These are phyloP conservation scores for Dione vanillae DNA, from an alignment of 2,888 invertebrate genomes.

Conservation along the genomic window DNA sequence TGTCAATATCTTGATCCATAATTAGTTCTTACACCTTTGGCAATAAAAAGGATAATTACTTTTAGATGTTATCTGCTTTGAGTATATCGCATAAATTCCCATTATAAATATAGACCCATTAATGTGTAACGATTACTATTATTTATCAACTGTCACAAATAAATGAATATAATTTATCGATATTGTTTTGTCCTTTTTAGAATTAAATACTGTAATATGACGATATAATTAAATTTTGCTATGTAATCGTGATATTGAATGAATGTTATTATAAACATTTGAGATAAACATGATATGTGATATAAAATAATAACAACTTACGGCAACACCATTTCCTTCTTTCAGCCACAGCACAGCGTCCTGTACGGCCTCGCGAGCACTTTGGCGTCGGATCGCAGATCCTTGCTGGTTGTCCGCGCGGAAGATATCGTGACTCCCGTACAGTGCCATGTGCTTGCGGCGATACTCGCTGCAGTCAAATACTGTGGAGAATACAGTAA, in stretches of 20 bases:
- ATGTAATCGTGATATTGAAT: neutral
- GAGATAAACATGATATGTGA: neutral
- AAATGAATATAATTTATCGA: neutral
- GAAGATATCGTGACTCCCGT: conserved; percentile 94
- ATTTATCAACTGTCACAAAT: neutral
- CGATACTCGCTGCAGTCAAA: conserved; percentile 97
- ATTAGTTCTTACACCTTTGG: neutral
- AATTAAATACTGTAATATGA: neutral
- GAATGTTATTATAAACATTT: too few relatives aligned
- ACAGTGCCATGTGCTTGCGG: conserved; percentile 91
- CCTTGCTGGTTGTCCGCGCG: conserved; percentile 93
- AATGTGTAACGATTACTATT: neutral
- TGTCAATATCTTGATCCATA: neutral
- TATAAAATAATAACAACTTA: neutral
- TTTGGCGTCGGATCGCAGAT: conserved; percentile 90
- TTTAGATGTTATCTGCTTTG: neutral
- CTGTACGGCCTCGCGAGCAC: conserved; percentile 92
- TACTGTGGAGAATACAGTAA: conserved; percentile 57
- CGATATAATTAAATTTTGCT: neutral
- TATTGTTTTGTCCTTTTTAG: neutral
- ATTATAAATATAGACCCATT: neutral
- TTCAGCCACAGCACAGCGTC: conserved; percentile 93
- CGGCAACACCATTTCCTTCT: conserved; percentile 90
- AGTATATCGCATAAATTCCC: neutral
- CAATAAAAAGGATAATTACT: conserved; percentile 1